Evolutionary conservation across 2,113 vertebrate species (phyloP).

Genomic region (Hystrix brachyura): DNA sequence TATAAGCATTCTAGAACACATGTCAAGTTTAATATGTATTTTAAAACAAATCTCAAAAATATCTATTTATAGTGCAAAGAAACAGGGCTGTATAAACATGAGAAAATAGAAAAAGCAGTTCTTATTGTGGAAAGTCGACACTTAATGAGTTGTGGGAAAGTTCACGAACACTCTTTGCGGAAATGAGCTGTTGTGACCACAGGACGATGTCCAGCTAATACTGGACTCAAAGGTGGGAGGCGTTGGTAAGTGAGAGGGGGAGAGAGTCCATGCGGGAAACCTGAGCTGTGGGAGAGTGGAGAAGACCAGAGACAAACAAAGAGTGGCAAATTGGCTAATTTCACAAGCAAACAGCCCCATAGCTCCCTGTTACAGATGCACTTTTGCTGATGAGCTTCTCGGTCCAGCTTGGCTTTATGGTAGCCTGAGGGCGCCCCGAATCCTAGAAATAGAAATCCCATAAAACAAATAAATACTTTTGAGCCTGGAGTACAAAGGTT

Average conservation of each 20-base stretch:
- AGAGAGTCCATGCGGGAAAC: neutral
- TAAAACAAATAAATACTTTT: neutral
- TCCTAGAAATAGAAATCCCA: neutral
- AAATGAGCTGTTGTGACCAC: constrained; percentile 76
- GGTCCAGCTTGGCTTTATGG: neutral
- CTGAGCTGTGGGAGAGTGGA: too few relatives aligned
- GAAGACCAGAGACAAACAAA: neutral
- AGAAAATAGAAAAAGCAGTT: constrained; percentile 70
- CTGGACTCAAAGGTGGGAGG: neutral
- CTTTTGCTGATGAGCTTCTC: neutral
- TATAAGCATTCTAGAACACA: constrained; percentile 80
- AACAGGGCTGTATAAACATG: constrained; percentile 79
- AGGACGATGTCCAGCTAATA: constrained; percentile 79
- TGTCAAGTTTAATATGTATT: constrained; percentile 85
- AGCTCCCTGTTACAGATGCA: neutral
- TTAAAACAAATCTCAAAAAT: constrained; percentile 86
- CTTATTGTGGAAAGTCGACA: constrained; percentile 58
- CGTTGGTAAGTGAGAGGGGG: neutral
- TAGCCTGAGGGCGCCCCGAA: neutral
- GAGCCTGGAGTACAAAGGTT: neutral
- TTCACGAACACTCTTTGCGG: constrained; percentile 67
- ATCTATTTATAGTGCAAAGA: constrained; percentile 85
- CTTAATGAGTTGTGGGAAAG: constrained; percentile 54
- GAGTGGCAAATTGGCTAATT: neutral
- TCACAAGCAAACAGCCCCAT: too few relatives aligned